These are phyloP conservation scores for Mormyrus lacerda DNA, from an alignment of 2,113 vertebrate species.

Conservation along the genomic window DNA sequence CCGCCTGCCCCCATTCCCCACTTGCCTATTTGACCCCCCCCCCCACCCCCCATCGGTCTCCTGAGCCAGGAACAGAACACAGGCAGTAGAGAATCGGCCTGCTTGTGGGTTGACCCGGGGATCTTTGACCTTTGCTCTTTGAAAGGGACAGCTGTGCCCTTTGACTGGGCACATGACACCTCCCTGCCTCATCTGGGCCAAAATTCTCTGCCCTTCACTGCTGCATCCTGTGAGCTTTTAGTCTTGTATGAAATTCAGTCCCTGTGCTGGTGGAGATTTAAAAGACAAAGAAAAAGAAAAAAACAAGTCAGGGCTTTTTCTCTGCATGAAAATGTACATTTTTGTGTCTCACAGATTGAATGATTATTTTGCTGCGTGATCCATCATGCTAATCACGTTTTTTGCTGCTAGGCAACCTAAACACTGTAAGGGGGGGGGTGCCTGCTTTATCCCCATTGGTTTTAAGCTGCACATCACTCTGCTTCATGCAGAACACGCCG, in stretches of 20 bases:
- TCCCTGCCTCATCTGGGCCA: slow-evolving; percentile 4
- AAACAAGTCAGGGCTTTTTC: background rate
- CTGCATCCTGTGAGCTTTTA: background rate
- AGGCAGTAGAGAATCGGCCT: background rate
- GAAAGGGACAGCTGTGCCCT: slow-evolving; percentile 31
- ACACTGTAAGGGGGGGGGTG: background rate
- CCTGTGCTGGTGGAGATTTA: background rate
- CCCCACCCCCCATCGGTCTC: background rate
- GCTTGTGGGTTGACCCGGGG: slow-evolving; percentile 13
- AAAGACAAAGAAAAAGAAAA: background rate
- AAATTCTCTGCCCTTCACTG: background rate
- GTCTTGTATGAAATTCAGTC: background rate
- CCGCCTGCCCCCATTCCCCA: background rate
- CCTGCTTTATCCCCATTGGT: background rate
- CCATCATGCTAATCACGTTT: slow-evolving; percentile 17
- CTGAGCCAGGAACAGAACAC: background rate
- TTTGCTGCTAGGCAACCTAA: slow-evolving; percentile 23
- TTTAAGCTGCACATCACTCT: background rate
- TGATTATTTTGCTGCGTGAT: background rate
- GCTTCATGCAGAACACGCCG: background rate
- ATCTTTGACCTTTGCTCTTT: slow-evolving; percentile 30
- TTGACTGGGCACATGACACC: slow-evolving; percentile 23
- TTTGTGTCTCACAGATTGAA: background rate
- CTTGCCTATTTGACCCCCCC: background rate
- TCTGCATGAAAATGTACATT: background rate